A percentile compares a stretch with the other conserved stretches of the same genome.
Conservation (phyloP, 2,797 vertebrate species). For the Sebastes minor region DNA sequence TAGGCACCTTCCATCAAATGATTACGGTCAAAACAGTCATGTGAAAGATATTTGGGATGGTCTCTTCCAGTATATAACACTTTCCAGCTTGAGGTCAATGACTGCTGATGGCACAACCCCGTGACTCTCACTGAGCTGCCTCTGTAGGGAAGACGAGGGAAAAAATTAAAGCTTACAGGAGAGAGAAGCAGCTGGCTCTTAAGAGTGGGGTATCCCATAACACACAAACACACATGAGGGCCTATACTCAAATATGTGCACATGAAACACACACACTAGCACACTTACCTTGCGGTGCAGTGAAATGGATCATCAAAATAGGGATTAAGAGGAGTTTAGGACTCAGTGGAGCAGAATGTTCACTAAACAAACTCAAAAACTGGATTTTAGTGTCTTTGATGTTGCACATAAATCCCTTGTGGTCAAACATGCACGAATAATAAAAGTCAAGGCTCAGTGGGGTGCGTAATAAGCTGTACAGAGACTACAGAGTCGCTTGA, state of each 20-base stretch:
- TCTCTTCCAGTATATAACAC: neutral
- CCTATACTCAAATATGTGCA: conserved; percentile 2
- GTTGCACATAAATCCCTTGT: conserved; percentile 23
- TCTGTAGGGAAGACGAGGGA: neutral
- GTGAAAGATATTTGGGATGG: conserved; percentile 2
- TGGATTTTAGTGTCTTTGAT: conserved; percentile 53
- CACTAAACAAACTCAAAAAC: conserved; percentile 54
- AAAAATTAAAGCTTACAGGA: conserved; percentile 12
- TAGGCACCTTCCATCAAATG: neutral
- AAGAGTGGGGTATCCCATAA: conserved; percentile 5
- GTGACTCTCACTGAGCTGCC: neutral
- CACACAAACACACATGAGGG: conserved; percentile 9
- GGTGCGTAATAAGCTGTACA: conserved; percentile 10
- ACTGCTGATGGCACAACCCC: neutral
- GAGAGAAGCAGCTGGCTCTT: conserved; percentile 24
- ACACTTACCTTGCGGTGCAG: conserved; percentile 19
- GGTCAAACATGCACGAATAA: conserved; percentile 50
- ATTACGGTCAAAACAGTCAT: conserved; percentile 19
- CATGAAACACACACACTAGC: neutral
- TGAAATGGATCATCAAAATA: conserved; percentile 54
- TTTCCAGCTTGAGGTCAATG: neutral
- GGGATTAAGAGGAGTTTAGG: conserved; percentile 46
- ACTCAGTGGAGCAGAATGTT: conserved; percentile 44
- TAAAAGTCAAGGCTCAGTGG: conserved; percentile 11
- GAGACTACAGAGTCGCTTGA: conserved; percentile 2